phyloP scores from a whole-genome alignment of 2,797 vertebrate genomes.

The Nannoperca australis region DNA sequence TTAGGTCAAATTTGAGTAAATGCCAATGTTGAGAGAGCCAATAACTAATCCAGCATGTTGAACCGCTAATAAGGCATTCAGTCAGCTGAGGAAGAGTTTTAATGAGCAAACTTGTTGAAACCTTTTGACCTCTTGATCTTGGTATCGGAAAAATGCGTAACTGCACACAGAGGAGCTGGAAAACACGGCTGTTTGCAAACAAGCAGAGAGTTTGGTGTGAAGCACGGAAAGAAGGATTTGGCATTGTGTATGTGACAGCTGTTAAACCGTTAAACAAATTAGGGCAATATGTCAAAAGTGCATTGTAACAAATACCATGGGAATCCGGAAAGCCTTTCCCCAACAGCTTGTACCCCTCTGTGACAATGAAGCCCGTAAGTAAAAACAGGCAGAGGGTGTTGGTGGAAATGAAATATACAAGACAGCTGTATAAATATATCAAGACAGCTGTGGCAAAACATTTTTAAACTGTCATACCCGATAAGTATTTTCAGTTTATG shows the following conservation, averaged over 20 bases:
- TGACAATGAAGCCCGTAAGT: background rate
- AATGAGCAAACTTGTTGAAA: slow-evolving; percentile 62
- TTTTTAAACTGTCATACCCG: background rate
- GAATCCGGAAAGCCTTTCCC: slow-evolving; percentile 5
- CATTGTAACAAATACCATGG: slow-evolving; percentile 6
- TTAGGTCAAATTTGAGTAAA: slow-evolving; percentile 35
- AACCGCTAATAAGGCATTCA: slow-evolving; percentile 39
- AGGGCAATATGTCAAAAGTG: slow-evolving; percentile 28
- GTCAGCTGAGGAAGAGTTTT: slow-evolving; percentile 44
- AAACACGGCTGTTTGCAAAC: slow-evolving; percentile 26
- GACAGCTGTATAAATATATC: too few species aligned
- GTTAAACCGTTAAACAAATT: slow-evolving; percentile 35
- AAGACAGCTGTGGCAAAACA: too few species aligned
- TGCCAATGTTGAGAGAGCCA: slow-evolving; percentile 34
- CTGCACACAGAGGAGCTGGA: slow-evolving; percentile 29
- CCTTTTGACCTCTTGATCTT: slow-evolving; percentile 47
- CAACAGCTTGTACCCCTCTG: background rate
- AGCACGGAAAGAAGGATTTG: background rate
- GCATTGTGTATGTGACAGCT: background rate
- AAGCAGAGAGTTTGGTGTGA: slow-evolving; percentile 10
- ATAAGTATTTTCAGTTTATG: slow-evolving; percentile 31
- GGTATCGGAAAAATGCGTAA: slow-evolving; percentile 9
- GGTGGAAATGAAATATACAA: slow-evolving; percentile 12
- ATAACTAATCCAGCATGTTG: slow-evolving; percentile 25
- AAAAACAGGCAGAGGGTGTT: background rate